Evolutionary conservation across 2,797 vertebrate species (phyloP).

Genomic region (Crypturellus tataupa): DNA sequence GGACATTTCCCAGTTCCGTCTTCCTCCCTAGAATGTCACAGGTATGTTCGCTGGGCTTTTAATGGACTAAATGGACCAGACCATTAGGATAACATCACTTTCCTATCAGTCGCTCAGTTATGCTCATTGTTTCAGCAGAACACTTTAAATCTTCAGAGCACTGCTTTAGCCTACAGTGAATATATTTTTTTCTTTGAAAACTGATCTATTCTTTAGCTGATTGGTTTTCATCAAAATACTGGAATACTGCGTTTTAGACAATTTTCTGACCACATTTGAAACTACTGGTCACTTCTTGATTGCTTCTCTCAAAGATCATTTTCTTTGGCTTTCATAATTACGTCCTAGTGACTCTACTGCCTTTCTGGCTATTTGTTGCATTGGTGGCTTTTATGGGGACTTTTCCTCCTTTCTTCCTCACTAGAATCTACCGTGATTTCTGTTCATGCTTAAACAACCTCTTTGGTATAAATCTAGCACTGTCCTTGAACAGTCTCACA

Average conservation of each 20-base stretch:
- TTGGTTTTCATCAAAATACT: background rate
- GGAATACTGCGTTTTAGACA: background rate
- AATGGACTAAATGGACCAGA: background rate
- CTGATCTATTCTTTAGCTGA: background rate
- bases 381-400: background rate
- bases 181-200: background rate
- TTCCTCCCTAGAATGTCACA: background rate
- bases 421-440: background rate
- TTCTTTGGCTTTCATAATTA: background rate
- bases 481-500: background rate
- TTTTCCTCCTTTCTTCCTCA: background rate
- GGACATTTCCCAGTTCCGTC: background rate
- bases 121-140: background rate
- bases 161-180: background rate
- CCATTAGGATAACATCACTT: background rate
- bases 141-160: background rate
- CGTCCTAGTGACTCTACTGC: background rate
- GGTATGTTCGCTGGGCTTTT: background rate
- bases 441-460: background rate
- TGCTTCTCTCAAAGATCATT: background rate
- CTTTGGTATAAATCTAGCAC: background rate
- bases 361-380: background rate
- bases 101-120: background rate
- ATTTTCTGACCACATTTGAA: background rate
- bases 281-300: fast-evolving